These are phyloP conservation scores for Caenorhabditis virilis DNA, from an alignment of 2,888 invertebrate species.

Conservation along the genomic window DNA sequence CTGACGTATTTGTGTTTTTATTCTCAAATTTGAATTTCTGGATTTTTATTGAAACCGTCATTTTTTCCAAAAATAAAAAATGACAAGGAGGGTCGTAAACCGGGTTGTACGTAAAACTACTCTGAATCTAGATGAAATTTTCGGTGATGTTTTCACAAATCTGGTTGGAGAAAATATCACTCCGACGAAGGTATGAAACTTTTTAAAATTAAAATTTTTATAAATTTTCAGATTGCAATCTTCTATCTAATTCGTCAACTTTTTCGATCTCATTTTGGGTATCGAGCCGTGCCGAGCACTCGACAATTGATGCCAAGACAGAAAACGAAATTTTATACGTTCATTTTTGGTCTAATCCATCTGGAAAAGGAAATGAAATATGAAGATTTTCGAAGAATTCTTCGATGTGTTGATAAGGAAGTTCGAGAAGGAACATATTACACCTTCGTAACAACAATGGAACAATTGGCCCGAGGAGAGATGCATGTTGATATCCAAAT, in stretches of 20 bases:
- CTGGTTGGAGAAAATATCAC: conserved; percentile 33
- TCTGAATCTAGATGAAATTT: no score
- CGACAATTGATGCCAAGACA: conserved; percentile 8
- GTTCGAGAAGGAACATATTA: conserved; percentile 9
- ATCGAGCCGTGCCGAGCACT: conserved; percentile 7
- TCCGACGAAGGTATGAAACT: conserved; percentile 10
- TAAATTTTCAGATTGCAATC: conserved; percentile 18
- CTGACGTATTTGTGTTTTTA: no score
- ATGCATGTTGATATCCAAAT: conserved; percentile 11
- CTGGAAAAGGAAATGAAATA: conserved; percentile 15
- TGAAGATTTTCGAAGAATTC: conserved; percentile 8
- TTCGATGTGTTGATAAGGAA: conserved; percentile 10
- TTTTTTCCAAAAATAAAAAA: no score
- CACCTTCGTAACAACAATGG: conserved; percentile 25
- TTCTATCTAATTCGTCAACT: conserved; percentile 24
- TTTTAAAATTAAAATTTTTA: not conserved
- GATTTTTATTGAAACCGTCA: no score
- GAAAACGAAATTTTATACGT: conserved; percentile 13
- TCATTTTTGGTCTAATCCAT: conserved; percentile 7
- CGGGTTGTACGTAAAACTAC: no score
- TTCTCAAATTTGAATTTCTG: no score
- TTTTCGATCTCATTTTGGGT: conserved; percentile 30
- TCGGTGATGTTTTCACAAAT: conserved; percentile 30
- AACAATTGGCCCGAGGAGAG: conserved; percentile 14
- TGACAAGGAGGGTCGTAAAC: no score